Percentiles rank a stretch among this genome's conserved stretches.
phyloP scores from a whole-genome alignment of 2,113 vertebrate genomes.

The Phoxinus phoxinus region DNA sequence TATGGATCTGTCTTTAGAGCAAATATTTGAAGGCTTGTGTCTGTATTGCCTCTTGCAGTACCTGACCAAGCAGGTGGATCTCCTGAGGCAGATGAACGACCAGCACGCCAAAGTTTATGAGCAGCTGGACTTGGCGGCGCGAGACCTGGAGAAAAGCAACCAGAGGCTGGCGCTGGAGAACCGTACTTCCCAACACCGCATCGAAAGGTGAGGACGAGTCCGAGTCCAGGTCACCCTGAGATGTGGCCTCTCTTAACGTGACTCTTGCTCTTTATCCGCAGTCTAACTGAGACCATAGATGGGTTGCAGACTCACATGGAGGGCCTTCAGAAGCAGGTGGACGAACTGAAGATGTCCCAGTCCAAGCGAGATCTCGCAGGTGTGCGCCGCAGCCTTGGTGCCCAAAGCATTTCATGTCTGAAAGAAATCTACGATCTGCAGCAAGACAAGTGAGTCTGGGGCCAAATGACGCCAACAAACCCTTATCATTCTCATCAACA shows the following conservation, averaged over 20 bases:
- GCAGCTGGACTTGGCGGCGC: slow-evolving; percentile 86
- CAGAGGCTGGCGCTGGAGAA: slow-evolving; percentile 87
- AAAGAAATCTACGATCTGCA: slow-evolving; percentile 91
- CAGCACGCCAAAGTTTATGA: slow-evolving; percentile 95
- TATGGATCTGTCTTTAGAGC: background rate
- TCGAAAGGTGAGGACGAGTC: slow-evolving; percentile 78
- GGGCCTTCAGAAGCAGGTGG: slow-evolving; percentile 87
- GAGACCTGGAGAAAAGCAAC: slow-evolving; percentile 90
- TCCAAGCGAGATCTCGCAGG: slow-evolving; percentile 70
- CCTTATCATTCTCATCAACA: background rate
- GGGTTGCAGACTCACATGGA: slow-evolving; percentile 86
- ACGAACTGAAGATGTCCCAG: slow-evolving; percentile 80
- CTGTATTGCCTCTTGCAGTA: slow-evolving; percentile 73
- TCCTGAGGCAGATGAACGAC: slow-evolving; percentile 92
- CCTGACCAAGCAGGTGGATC: slow-evolving; percentile 90
- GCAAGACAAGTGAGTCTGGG: slow-evolving; percentile 75
- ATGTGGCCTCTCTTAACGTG: no score
- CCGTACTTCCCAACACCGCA: slow-evolving; percentile 87
- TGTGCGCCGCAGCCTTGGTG: slow-evolving; percentile 73
- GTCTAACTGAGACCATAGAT: slow-evolving; percentile 90
- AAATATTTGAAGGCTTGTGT: background rate
- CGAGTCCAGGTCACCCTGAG: background rate
- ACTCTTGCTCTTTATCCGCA: slow-evolving; percentile 58
- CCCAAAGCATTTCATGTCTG: slow-evolving; percentile 85
- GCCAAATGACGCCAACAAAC: background rate